phyloP scores from a whole-genome alignment of 2,888 invertebrate species.

The Sepioteuthis lessoniana region DNA sequence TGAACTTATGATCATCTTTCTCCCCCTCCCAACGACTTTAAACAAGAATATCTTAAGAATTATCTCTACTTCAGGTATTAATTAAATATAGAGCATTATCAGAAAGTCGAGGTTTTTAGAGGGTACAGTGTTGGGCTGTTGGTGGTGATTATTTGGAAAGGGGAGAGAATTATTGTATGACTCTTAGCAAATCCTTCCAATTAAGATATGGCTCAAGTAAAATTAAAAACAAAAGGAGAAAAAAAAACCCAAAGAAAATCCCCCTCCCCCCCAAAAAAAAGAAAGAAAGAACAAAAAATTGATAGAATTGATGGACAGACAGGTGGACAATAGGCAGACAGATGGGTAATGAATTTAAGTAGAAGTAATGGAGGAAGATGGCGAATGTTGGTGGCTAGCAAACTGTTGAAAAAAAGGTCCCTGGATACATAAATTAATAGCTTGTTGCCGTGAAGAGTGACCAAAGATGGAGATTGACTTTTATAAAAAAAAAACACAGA shows the following conservation, averaged over 20 bases:
- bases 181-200: too few relatives aligned
- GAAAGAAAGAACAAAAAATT: too few relatives aligned
- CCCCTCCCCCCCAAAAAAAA: too few relatives aligned
- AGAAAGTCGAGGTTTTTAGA: too few relatives aligned
- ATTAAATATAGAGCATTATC: conserved; percentile 4
- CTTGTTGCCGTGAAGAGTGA: neutral
- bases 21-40: too few relatives aligned
- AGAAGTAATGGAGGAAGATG: neutral
- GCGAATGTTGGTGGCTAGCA: neutral
- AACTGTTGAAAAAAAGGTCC: neutral
- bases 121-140: neutral
- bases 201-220: too few relatives aligned
- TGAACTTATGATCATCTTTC: neutral
- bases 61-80: neutral
- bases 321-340: neutral
- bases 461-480: neutral
- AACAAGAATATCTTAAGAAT: neutral
- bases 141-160: neutral
- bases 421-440: neutral
- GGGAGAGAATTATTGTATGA: neutral
- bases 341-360: conserved; percentile 6
- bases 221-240: too few relatives aligned
- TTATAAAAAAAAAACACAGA: neutral
- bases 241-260: too few relatives aligned
- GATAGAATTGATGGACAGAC: neutral